Percentiles rank a stretch among this genome's conserved stretches.
Conservation (phyloP, 2,797 vertebrate species). For the Pitangus sulphuratus region DNA sequence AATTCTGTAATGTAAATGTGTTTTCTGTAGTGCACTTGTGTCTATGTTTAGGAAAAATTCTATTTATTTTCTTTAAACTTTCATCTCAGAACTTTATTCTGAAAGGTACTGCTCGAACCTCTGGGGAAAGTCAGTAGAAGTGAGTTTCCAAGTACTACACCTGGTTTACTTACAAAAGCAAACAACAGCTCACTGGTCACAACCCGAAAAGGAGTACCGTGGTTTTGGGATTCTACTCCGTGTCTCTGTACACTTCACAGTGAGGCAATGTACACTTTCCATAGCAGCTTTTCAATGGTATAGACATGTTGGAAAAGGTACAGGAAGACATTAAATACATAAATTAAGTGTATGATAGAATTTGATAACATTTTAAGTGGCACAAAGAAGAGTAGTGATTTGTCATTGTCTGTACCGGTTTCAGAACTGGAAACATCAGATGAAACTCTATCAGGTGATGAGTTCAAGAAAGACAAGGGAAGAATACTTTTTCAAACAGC, state of each 20-base stretch:
- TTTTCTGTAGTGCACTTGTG: background rate
- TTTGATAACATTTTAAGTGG: background rate
- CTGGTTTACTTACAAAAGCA: background rate
- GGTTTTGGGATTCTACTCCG: background rate
- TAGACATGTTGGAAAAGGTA: background rate
- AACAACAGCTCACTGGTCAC: background rate
- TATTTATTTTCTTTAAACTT: background rate
- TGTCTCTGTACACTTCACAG: background rate
- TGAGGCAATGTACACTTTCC: background rate
- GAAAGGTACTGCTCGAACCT: background rate
- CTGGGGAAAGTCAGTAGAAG: background rate
- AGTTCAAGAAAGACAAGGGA: background rate
- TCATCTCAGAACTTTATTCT: background rate
- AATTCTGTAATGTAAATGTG: background rate
- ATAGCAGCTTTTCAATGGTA: background rate
- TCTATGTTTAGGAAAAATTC: background rate
- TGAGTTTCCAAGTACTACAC: background rate
- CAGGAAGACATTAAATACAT: background rate
- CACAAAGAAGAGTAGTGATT: background rate
- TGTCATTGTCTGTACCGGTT: background rate
- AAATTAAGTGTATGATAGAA: background rate
- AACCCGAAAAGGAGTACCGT: background rate
- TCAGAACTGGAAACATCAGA: background rate
- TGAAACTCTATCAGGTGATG: background rate
- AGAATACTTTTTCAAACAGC: background rate